phyloP scores from a whole-genome alignment of 1,140 invertebrate species.

The Chelonus insularis region DNA sequence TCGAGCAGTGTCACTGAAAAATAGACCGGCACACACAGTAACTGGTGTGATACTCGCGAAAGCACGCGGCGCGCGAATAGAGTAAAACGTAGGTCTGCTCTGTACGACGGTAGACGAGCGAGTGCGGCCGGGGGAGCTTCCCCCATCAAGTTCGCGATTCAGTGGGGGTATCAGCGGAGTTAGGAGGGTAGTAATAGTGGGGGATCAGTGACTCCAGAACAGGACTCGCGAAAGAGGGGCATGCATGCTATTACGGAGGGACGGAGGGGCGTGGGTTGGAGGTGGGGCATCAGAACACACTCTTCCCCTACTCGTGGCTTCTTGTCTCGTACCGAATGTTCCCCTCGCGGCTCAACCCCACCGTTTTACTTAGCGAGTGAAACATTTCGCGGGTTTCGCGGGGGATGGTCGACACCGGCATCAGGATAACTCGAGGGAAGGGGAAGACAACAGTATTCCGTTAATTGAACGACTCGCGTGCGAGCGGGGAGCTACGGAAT shows the following conservation, averaged over 20 bases:
- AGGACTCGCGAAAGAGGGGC: slow-evolving; percentile 33
- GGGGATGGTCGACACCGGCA: slow-evolving; percentile 31
- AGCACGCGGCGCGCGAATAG: slow-evolving; percentile 34
- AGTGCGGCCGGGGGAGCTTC: slow-evolving; percentile 48
- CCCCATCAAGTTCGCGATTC: slow-evolving; percentile 38
- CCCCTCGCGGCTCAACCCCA: slow-evolving; percentile 3
- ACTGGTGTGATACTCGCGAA: background rate
- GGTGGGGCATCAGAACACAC: slow-evolving; percentile 45
- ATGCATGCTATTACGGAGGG: slow-evolving; percentile 29
- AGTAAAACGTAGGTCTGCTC: slow-evolving; percentile 40
- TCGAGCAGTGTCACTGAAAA: too few species aligned
- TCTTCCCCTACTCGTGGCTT: slow-evolving; percentile 34
- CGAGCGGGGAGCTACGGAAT: slow-evolving; percentile 32
- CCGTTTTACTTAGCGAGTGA: slow-evolving; percentile 40
- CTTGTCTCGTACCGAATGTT: background rate
- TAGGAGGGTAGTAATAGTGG: slow-evolving; percentile 15
- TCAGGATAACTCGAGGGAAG: slow-evolving; percentile 30
- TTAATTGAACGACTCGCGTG: slow-evolving; percentile 59
- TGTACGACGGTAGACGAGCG: slow-evolving; percentile 55
- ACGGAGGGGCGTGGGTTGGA: slow-evolving; percentile 50
- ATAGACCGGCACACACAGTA: too few species aligned
- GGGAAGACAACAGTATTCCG: slow-evolving; percentile 56
- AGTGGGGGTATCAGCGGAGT: slow-evolving; percentile 19
- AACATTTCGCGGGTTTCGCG: slow-evolving; percentile 57
- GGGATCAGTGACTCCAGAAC: slow-evolving; percentile 19